Conservation (phyloP, 2,888 invertebrate genomes). For the Callosobruchus maculatus region DNA sequence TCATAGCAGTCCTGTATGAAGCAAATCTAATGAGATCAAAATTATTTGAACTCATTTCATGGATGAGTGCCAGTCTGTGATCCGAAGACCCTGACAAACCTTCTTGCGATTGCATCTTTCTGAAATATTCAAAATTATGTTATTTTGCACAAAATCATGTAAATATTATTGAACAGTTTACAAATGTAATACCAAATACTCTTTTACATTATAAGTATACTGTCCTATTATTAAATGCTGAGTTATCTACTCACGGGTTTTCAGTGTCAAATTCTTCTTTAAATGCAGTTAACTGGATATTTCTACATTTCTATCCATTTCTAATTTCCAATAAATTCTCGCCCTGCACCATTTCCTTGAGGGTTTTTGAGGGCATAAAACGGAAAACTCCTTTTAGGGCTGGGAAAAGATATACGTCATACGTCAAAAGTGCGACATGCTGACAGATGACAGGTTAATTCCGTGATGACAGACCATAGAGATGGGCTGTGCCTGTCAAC, state of each 20-base stretch:
- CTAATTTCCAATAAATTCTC: not conserved
- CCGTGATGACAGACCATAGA: too few relatives aligned
- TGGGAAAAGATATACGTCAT: not conserved
- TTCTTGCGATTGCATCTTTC: conserved; percentile 38
- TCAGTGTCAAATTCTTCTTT: conserved; percentile 20
- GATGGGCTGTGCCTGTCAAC: too few relatives aligned
- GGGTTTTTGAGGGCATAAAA: not conserved
- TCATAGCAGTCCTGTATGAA: conserved; percentile 96
- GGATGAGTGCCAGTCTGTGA: conserved; percentile 72
- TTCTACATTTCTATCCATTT: not conserved
- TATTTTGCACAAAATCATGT: not conserved
- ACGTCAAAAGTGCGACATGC: too few relatives aligned
- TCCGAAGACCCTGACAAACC: conserved; percentile 50
- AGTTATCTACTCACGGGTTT: conserved; percentile 47
- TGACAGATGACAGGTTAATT: too few relatives aligned
- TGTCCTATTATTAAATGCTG: conserved; percentile 34
- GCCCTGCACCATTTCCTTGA: not conserved
- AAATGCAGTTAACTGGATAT: not conserved
- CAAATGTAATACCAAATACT: conserved; percentile 36
- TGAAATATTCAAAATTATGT: not conserved
- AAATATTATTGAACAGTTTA: not conserved
- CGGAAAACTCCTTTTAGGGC: not conserved
- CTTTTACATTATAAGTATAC: not conserved
- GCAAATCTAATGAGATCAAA: conserved; percentile 96
- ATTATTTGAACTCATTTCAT: conserved; percentile 86